Conservation (phyloP, 2,113 vertebrate species). For the Rattus rattus region DNA sequence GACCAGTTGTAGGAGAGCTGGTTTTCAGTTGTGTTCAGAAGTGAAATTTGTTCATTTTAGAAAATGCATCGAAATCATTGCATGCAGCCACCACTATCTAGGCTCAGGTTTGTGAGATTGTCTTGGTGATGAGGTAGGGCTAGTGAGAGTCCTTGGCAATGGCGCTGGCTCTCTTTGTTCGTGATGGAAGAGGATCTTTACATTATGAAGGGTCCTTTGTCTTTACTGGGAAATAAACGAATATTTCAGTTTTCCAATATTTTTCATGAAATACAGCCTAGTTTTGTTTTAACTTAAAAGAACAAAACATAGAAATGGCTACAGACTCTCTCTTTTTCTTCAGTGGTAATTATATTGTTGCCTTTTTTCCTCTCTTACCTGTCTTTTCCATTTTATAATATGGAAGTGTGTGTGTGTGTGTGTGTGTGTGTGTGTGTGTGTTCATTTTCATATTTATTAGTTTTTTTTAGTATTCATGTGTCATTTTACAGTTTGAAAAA, state of each 20-base stretch:
- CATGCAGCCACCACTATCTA: slow-evolving; percentile 21
- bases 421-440: background rate
- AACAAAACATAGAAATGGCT: slow-evolving; percentile 17
- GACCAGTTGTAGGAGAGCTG: slow-evolving; percentile 39
- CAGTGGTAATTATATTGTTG: background rate
- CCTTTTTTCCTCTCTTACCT: background rate
- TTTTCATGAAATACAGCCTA: slow-evolving; percentile 23
- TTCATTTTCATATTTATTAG: background rate
- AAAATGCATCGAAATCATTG: slow-evolving; percentile 45
- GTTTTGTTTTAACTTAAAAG: slow-evolving; percentile 15
- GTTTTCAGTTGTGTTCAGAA: slow-evolving; percentile 55
- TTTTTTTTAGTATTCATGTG: slow-evolving; percentile 33
- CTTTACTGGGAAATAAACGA: slow-evolving; percentile 58
- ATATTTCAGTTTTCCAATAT: slow-evolving; percentile 20
- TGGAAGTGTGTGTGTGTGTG: background rate
- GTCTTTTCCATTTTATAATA: slow-evolving; percentile 15
- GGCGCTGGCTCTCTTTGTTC: background rate
- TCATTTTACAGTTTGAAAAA: slow-evolving; percentile 31
- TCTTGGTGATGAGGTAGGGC: slow-evolving; percentile 1
- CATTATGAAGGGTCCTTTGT: slow-evolving; percentile 24
- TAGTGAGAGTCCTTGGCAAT: slow-evolving; percentile 48
- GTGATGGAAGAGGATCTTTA: slow-evolving; percentile 15
- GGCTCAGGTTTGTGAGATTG: slow-evolving; percentile 12
- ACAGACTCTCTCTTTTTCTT: slow-evolving; percentile 44
- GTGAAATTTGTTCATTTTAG: slow-evolving; percentile 52